phyloP scores from a whole-genome alignment of 2,888 invertebrate genomes.

The Heliconius ismenius region DNA sequence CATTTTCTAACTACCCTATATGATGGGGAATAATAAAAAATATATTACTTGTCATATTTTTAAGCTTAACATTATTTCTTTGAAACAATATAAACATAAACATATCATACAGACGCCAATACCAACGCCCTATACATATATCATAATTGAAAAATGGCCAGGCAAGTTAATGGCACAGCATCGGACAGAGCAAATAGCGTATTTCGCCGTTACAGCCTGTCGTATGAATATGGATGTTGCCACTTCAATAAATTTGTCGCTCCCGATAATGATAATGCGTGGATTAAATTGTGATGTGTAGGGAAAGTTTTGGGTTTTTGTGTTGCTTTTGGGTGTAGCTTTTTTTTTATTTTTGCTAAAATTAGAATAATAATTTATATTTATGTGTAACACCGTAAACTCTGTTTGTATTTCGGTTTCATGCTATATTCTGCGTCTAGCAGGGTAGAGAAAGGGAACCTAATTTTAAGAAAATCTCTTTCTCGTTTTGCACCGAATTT shows the following conservation, averaged over 20 bases:
- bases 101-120: not conserved
- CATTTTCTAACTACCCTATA: not conserved
- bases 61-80: not conserved
- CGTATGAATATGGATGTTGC: slow-evolving; percentile 49
- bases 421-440: no score
- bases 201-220: slow-evolving; percentile 50
- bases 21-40: not conserved
- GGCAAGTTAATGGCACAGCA: slow-evolving; percentile 61
- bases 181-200: slow-evolving; percentile 69
- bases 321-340: not conserved
- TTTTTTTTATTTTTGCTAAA: not conserved
- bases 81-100: not conserved
- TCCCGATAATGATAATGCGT: slow-evolving; percentile 40
- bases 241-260: slow-evolving; percentile 46
- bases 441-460: no score
- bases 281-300: slow-evolving; percentile 29
- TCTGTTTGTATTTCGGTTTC: not conserved
- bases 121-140: not conserved
- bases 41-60: no score
- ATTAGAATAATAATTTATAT: not conserved
- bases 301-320: slow-evolving; percentile 15
- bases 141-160: slow-evolving; percentile 80
- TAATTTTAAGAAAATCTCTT: no score
- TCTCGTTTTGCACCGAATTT: no score
- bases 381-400: not conserved